phyloP scores from a whole-genome alignment of 2,113 vertebrate genomes.

The rat (Rattus norvegicus) region DNA sequence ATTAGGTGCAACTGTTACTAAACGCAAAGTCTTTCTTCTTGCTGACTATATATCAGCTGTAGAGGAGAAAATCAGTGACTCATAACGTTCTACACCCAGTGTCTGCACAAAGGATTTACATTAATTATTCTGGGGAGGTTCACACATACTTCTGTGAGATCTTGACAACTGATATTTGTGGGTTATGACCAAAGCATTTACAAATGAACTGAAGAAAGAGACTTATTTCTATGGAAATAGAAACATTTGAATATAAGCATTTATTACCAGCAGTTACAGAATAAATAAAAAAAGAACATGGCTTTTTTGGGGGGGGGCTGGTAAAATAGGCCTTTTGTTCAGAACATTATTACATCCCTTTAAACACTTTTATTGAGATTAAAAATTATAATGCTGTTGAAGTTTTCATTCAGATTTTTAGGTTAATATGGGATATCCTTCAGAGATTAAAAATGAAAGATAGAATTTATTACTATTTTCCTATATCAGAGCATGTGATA shows the following conservation, averaged over 20 bases:
- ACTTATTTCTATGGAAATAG: conserved; percentile 51
- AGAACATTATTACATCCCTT: conserved; percentile 7
- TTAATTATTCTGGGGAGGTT: conserved; percentile 78
- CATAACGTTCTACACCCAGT: conserved; percentile 73
- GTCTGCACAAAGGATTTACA: conserved; percentile 78
- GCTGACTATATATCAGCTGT: conserved; percentile 69
- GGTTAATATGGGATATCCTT: conserved; percentile 22
- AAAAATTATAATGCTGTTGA: not conserved
- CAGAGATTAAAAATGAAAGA: conserved; percentile 56
- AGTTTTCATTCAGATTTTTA: conserved; percentile 36
- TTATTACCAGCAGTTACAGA: conserved; percentile 63
- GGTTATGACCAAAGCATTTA: conserved; percentile 66
- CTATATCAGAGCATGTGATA: conserved; percentile 24
- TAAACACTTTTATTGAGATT: conserved; percentile 57
- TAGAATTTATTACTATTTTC: not conserved
- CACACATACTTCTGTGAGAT: conserved; percentile 77
- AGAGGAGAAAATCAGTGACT: conserved; percentile 81
- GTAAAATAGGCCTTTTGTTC: conserved; percentile 7
- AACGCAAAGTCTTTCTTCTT: conserved; percentile 77
- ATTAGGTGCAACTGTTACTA: conserved; percentile 73
- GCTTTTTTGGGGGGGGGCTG: not conserved
- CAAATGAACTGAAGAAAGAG: conserved; percentile 12
- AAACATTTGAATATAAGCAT: conserved; percentile 47
- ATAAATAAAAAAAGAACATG: conserved; percentile 64
- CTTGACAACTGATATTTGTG: conserved; percentile 78